Conservation (phyloP, 2,888 invertebrate genomes). For the Parelbella ahira region DNA sequence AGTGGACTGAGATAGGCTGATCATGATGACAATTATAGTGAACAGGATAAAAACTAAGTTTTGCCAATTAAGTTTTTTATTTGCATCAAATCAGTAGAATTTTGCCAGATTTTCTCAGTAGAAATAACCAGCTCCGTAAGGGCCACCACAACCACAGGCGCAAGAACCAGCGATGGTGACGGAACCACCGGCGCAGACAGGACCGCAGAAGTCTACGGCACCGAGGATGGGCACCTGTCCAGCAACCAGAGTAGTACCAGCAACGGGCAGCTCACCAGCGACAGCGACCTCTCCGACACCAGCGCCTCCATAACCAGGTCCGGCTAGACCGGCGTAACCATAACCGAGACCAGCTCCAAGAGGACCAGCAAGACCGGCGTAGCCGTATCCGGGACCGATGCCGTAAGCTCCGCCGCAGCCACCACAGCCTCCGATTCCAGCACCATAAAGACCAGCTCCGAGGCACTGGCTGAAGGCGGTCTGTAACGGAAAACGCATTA, state of each 20-base stretch:
- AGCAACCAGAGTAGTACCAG: constrained; percentile 36
- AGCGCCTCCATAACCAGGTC: constrained; percentile 33
- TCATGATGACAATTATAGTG: too few species aligned
- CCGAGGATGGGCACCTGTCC: too few species aligned
- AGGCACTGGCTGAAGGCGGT: constrained; percentile 5
- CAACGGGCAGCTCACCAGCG: constrained; percentile 35
- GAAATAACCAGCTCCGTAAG: too few species aligned
- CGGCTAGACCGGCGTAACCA: constrained; percentile 4
- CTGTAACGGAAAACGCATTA: constrained; percentile 1
- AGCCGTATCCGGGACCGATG: constrained; percentile 33
- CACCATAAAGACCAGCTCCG: background rate
- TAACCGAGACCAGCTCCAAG: background rate
- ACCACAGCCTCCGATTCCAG: constrained; percentile 32
- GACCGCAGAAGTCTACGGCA: too few species aligned
- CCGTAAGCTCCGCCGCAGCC: constrained; percentile 33
- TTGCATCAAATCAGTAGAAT: background rate
- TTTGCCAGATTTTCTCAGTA: too few species aligned
- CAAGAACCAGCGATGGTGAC: too few species aligned
- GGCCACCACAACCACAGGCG: too few species aligned
- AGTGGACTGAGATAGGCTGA: too few species aligned
- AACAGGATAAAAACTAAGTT: too few species aligned
- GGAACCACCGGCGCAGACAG: too few species aligned
- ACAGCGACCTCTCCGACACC: constrained; percentile 32
- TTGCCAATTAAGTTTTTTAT: background rate
- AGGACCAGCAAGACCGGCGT: constrained; percentile 21